phyloP scores from a whole-genome alignment of 2,888 invertebrate species.

The Stenchaetothrips biformis region DNA sequence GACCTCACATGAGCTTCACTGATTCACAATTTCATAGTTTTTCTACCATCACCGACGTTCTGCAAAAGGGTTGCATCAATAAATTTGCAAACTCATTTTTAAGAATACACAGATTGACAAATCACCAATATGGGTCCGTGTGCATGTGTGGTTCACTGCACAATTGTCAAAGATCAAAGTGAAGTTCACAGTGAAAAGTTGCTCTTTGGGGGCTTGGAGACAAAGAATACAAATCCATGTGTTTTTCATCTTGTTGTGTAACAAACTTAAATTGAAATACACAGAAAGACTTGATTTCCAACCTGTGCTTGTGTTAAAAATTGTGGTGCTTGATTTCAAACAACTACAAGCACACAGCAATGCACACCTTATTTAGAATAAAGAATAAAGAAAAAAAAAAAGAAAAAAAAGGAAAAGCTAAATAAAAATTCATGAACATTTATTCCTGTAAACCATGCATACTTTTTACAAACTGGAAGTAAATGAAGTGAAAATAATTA shows the following conservation, averaged over 20 bases:
- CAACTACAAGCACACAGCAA: neutral
- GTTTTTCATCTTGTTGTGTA: too few species aligned
- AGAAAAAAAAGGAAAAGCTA: neutral
- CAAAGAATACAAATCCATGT: too few species aligned
- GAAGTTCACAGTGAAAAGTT: too few species aligned
- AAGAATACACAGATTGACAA: too few species aligned
- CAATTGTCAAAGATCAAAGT: too few species aligned
- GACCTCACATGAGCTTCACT: neutral
- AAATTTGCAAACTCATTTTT: too few species aligned
- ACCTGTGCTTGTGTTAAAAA: neutral
- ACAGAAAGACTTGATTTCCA: neutral
- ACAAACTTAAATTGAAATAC: neutral
- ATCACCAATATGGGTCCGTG: too few species aligned
- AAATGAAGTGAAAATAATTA: too few species aligned
- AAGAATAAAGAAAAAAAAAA: neutral
- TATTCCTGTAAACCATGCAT: too few species aligned
- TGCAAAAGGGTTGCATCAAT: neutral
- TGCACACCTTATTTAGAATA: neutral
- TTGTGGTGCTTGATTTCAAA: neutral
- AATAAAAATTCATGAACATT: neutral
- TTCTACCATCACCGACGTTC: conserved; percentile 10
- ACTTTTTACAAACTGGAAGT: too few species aligned
- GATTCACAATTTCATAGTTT: neutral
- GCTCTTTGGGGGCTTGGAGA: too few species aligned
- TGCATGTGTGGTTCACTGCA: too few species aligned